Base-by-base conservation (phyloP, 2,797 vertebrate species). In the Artibeus jamaicensis region DNA sequence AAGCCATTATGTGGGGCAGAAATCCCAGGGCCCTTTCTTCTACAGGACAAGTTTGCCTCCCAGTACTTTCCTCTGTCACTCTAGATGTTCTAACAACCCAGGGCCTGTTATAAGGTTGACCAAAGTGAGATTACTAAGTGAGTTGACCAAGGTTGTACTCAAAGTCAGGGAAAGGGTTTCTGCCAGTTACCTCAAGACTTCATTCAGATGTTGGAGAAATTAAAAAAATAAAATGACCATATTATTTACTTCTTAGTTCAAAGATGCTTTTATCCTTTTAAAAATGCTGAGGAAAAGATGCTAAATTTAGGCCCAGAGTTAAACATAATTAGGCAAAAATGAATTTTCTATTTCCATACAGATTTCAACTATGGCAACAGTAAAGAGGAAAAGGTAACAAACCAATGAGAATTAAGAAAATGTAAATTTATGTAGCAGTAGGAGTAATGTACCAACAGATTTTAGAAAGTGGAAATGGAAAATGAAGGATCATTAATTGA, bases 1-100 rank as follows among this genome's bases (percentile, higher is more conserved):
- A 53, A 77, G 48, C 48, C 48, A 81, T 92, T 92, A 81, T 55
- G 73, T 95, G 88, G 48, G 78, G 70, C 96, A 88, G 73, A 97
- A 98, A 97, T 68, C 89, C 82, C 97, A 91, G 26, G 34, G 57
- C 71, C 91, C n/a, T 96, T 97, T 97, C 93, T 97, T 86, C 67
- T 93, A 86, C 39, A 95, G 53, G 26, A 39, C 89, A 97, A 94
- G 91, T 94, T 96, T 97, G 82, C 55, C 50, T 79, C 48, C 93
- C 70, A 81, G 90, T 96, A 57, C 29, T 70, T 55, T 53, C 2
- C 12, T 16, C 39, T 90, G 55, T 65, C 22, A 57, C 32, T 84
- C 79, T 79, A 85, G 32, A 53, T 12, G 85, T 86, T 83, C 85
- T 93, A 91, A 97, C 44, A 78, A 83, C 22, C 74, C 71, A 78